Percentiles rank a stretch among this genome's conserved stretches.
Evolutionary conservation across 2,797 vertebrate genomes (phyloP).

Genomic region (Scyliorhinus canicula): DNA sequence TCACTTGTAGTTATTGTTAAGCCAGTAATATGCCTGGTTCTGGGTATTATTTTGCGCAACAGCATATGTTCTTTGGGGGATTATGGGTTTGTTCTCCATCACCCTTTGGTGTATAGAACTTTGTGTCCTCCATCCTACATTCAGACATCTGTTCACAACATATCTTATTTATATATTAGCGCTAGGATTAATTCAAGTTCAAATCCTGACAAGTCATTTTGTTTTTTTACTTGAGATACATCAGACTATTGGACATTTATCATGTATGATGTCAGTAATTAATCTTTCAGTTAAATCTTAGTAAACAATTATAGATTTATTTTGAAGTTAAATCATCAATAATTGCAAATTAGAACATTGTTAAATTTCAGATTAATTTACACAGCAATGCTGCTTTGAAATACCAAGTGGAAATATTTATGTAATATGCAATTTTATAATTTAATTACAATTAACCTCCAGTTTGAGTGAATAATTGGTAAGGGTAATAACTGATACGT

Average conservation of each 20-base stretch:
- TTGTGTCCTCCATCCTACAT: background rate
- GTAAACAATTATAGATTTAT: background rate
- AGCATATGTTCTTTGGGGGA: constrained; percentile 15
- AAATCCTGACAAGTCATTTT: background rate
- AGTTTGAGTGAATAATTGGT: constrained; percentile 6
- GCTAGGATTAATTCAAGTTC: background rate
- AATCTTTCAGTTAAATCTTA: background rate
- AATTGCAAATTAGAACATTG: background rate
- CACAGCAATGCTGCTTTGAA: background rate
- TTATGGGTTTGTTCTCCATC: background rate
- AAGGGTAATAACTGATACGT: background rate
- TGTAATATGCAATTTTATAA: background rate
- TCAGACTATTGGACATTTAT: background rate
- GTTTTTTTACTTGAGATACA: background rate
- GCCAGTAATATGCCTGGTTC: background rate
- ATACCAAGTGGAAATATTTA: background rate
- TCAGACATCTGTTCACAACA: constrained; percentile 3
- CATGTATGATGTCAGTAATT: background rate
- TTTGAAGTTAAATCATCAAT: background rate
- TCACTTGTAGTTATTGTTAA: constrained; percentile 2
- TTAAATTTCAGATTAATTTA: background rate
- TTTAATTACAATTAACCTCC: background rate
- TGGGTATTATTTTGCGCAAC: background rate
- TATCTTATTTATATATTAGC: background rate
- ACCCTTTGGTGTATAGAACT: background rate